A percentile compares a stretch with the other conserved stretches of the same genome.
These are phyloP conservation scores for Odontophorus gujanensis DNA, from an alignment of 2,113 vertebrate genomes.

Conservation along the genomic window DNA sequence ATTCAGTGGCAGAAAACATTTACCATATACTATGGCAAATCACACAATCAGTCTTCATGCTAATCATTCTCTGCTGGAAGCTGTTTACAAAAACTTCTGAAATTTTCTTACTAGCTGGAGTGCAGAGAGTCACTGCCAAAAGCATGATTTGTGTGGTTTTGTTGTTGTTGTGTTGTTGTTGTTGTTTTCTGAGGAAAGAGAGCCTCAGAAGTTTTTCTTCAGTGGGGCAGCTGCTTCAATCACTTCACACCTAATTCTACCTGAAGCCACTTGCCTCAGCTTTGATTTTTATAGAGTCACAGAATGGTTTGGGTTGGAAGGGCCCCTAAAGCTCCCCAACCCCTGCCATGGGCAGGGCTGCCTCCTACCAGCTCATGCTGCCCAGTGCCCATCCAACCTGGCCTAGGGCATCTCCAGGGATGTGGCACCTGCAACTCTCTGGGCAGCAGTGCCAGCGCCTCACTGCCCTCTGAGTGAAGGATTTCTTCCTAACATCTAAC, in stretches of 20 bases:
- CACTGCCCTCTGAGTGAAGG: no score
- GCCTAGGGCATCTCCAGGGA: no score
- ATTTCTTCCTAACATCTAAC: no score
- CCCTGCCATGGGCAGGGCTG: no score
- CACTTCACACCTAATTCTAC: neutral
- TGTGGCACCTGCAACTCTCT: no score
- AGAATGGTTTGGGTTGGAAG: no score
- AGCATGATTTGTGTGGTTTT: neutral
- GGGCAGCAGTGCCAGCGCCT: no score
- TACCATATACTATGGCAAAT: conserved; percentile 30
- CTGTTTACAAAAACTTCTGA: conserved; percentile 57
- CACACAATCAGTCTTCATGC: conserved; percentile 60
- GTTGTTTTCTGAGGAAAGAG: neutral
- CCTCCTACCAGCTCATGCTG: no score
- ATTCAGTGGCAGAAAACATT: conserved; percentile 53
- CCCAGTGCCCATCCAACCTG: no score
- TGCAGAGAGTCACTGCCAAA: neutral
- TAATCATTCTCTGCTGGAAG: conserved; percentile 70
- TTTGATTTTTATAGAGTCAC: neutral
- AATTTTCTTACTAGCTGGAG: conserved; percentile 46
- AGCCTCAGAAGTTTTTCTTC: neutral
- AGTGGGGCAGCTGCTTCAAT: neutral
- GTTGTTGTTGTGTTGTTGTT: no score
- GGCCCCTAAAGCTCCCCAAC: no score
- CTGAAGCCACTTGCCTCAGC: neutral